Evolutionary conservation across 2,888 invertebrate species (phyloP), one percentile per base, ranked within the genome.

Genomic region (Dicranocentrus wangi): DNA sequence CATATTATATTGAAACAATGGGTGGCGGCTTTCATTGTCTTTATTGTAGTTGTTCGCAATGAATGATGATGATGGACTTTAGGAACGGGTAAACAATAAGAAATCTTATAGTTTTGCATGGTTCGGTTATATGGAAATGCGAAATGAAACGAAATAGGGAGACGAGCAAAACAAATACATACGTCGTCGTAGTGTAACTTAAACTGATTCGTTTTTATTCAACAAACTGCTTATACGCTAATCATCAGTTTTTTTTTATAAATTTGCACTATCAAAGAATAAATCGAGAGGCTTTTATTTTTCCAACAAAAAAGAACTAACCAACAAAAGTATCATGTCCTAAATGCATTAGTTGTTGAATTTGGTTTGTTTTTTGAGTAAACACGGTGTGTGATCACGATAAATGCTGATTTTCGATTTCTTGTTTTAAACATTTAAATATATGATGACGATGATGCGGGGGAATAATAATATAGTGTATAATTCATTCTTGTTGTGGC

Each of bases 361-460:
- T 32, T n/a, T 32, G 32, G 32, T 51, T 47, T 47, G 47, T 19
- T 17, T 2, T 2, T 51, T 51, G 51, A 51, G 51, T n/a, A 17
- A 51, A 51, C n/a, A 43, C 19, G 17, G 51, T 51, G 43, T n/a
- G n/a, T 43, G 15, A 43, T 43, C 15, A 8, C 13, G 39, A 8
- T 43, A n/a, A 1, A n/a, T 43, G 8, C 43, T 43, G 43, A 19
- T 39, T 17, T 51, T n/a, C n/a, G n/a, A 27, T 1, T 51, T n/a
- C 23, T 8, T 43, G 7, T 23, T 51, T n/a, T n/a, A n/a, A n/a
- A n/a, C n/a, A n/a, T n/a, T n/a, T n/a, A n/a, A n/a, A n/a, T n/a
- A n/a, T n/a, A n/a, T 68, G 66, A 23, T 39, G 19, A 17, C 69
- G 69, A 47, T 51, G 69, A 55, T 53, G 17, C 23, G 68, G 17